These are phyloP conservation scores for Philypnodon macrostomus DNA, from an alignment of 2,797 vertebrate species.

Conservation along the genomic window DNA sequence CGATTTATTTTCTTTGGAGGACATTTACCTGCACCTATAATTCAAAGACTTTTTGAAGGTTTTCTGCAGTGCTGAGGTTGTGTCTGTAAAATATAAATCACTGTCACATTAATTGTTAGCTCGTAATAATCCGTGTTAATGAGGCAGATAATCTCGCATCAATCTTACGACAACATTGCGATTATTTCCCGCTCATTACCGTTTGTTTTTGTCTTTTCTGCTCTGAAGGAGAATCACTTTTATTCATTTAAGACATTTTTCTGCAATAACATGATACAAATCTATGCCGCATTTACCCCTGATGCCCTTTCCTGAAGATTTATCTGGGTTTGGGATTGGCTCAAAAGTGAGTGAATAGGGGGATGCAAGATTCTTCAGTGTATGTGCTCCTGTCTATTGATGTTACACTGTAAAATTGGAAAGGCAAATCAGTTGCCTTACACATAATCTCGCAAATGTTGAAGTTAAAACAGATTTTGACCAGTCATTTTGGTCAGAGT, in stretches of 20 bases:
- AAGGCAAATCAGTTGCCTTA: no score
- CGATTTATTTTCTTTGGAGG: conserved; percentile 3
- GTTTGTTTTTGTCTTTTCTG: conserved; percentile 8
- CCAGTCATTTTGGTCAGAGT: no score
- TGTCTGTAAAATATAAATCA: conserved; percentile 9
- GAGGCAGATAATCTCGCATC: conserved; percentile 14
- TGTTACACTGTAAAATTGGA: no score
- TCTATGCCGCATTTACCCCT: no score
- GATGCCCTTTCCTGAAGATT: no score
- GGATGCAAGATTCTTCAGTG: no score
- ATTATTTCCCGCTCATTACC: conserved; percentile 11
- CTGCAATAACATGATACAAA: no score
- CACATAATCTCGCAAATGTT: no score
- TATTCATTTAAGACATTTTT: conserved; percentile 2
- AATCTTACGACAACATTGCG: background rate
- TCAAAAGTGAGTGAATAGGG: no score
- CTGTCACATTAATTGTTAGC: conserved; percentile 8
- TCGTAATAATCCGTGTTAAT: conserved; percentile 13
- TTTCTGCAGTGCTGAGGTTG: conserved; percentile 5
- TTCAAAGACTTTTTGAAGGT: background rate
- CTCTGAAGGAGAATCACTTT: background rate
- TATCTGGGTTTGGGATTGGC: no score
- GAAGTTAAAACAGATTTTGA: no score
- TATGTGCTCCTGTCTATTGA: no score
- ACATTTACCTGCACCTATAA: conserved; percentile 1